These are phyloP conservation scores for Plagodis dolabraria DNA, from an alignment of 2,888 invertebrate species.

Conservation along the genomic window DNA sequence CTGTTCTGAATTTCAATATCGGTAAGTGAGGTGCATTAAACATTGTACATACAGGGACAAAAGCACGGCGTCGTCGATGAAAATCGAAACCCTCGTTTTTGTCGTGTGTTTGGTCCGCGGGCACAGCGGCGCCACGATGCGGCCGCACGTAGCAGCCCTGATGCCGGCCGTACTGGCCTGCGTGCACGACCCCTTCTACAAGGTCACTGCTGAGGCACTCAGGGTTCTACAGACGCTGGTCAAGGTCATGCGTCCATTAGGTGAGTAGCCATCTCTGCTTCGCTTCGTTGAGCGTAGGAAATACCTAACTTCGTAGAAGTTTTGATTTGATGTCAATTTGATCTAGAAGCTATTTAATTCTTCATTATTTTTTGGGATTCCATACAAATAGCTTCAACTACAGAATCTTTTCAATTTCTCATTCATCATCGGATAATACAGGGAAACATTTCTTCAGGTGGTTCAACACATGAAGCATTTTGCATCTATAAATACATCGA, in stretches of 20 bases:
- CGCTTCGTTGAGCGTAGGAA: neutral
- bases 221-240: conserved; percentile 96
- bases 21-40: too few relatives aligned
- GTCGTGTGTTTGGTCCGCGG: conserved; percentile 92
- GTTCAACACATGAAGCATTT: too few relatives aligned
- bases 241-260: conserved; percentile 95
- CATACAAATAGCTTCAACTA: too few relatives aligned
- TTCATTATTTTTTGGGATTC: too few relatives aligned
- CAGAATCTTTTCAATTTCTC: too few relatives aligned
- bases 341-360: too few relatives aligned
- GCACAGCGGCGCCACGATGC: conserved; percentile 92
- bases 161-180: conserved; percentile 94
- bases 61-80: conserved; percentile 98
- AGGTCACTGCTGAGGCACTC: conserved; percentile 98
- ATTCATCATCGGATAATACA: too few relatives aligned
- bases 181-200: conserved; percentile 98
- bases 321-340: neutral
- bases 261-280: conserved; percentile 56
- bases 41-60: conserved; percentile 86
- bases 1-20: too few relatives aligned
- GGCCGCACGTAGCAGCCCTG: conserved; percentile 90
- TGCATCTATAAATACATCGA: too few relatives aligned
- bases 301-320: neutral
- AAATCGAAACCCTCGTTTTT: conserved; percentile 98
- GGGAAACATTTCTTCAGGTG: too few relatives aligned